These are phyloP conservation scores for Eristalinus aeneus DNA, from an alignment of 2,888 invertebrate genomes.

Conservation along the genomic window DNA sequence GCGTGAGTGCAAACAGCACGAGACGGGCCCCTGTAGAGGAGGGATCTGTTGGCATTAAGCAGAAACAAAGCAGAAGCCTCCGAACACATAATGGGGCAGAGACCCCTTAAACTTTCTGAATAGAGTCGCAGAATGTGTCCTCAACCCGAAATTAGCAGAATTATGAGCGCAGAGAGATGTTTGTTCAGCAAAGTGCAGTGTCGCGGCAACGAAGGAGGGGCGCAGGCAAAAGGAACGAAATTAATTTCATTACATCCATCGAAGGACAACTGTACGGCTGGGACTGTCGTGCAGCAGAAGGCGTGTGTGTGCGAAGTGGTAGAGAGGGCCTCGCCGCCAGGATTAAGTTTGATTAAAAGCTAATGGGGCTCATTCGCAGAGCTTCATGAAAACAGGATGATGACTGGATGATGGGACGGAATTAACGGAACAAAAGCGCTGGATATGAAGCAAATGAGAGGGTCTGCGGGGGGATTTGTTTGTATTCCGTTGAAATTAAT, in stretches of 20 bases:
- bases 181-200: constrained; percentile 42
- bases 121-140: constrained; percentile 44
- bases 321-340: neutral
- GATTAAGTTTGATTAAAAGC: constrained; percentile 15
- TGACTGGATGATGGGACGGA: neutral
- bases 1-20: neutral
- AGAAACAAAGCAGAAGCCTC: neutral
- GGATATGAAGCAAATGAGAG: neutral
- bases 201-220: neutral
- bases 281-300: neutral
- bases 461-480: neutral
- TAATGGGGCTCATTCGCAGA: constrained; percentile 21
- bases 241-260: constrained; percentile 44
- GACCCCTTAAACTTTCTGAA: constrained; percentile 7
- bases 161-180: constrained; percentile 51
- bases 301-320: neutral
- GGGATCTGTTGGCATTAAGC: neutral
- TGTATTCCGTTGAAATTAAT: no score
- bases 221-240: constrained; percentile 15
- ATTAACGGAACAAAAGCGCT: neutral
- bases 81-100: constrained; percentile 28
- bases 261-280: constrained; percentile 3
- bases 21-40: neutral
- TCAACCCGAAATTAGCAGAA: constrained; percentile 53
- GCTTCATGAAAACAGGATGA: neutral